Conservation (phyloP, 1,140 invertebrate species). For the Eriosoma lanigerum region DNA sequence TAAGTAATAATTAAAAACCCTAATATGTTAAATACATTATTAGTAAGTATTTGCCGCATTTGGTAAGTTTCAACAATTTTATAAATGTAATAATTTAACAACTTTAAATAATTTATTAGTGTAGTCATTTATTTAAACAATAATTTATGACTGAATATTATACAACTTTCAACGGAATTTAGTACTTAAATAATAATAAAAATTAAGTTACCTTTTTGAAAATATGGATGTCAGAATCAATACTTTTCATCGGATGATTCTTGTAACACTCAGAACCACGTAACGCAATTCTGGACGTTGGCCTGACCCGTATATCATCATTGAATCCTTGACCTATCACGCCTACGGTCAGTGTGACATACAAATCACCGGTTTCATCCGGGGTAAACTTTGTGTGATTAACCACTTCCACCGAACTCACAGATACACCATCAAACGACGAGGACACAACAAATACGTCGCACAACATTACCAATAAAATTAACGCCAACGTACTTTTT, state of each 20-base stretch:
- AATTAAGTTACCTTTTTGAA: slow-evolving; percentile 20
- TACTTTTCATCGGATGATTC: slow-evolving; percentile 37
- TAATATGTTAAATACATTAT: too few relatives aligned
- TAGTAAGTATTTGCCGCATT: too few relatives aligned
- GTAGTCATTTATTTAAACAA: neutral
- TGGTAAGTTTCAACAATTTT: too few relatives aligned
- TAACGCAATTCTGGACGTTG: slow-evolving; percentile 25
- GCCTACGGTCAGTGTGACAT: slow-evolving; percentile 39
- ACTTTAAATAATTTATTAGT: too few relatives aligned
- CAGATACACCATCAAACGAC: neutral
- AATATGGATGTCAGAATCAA: neutral
- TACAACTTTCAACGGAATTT: too few relatives aligned
- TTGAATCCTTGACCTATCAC: slow-evolving; percentile 46
- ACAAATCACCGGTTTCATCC: neutral
- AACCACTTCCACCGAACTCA: slow-evolving; percentile 39
- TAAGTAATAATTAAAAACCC: too few relatives aligned
- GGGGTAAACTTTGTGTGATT: slow-evolving; percentile 42
- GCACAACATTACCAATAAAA: slow-evolving; percentile 9
- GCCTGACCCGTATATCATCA: slow-evolving; percentile 46
- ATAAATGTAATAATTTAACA: too few relatives aligned
- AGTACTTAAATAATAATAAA: too few relatives aligned
- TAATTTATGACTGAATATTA: neutral
- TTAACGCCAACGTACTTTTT: slow-evolving; percentile 15
- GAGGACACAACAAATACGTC: neutral
- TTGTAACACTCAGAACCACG: slow-evolving; percentile 39